Evolutionary conservation across 2,113 vertebrate species (phyloP), one percentile per base, ranked within the genome.

Genomic region (Ciconia maguari): DNA sequence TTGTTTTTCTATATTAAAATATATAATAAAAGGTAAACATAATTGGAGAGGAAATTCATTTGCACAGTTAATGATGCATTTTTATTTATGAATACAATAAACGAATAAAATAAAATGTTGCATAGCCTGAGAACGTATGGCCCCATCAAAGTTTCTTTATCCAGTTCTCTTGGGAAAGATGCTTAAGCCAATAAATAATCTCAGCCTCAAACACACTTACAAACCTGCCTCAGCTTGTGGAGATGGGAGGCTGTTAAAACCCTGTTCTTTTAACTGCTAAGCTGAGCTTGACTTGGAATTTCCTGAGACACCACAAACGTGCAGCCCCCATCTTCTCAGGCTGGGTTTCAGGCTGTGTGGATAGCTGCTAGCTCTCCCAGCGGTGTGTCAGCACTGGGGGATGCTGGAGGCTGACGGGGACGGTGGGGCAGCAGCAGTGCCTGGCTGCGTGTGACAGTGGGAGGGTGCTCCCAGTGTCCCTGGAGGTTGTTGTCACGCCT

Each of bases 1-100:
- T 85, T 91, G 48, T 44, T 95, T 89, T 82, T 85, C 69, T 85
- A 2, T 65, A 65, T 54, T 89, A 60, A 87, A 94, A 93, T 65
- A 51, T 48, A 61, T 44, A 51, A 62, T 70, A 96, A 87, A 93
- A 93, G 30, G 65, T 91, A 85, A 91, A 80, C 29, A 38, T 83
- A 95, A 90, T 85, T 87, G 74, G 42, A 87, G 70, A 52, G 58
- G 65, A 95, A 96, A 96, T 89, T 78, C 0, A 84, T 94, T 94
- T 93, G 46, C 3, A 4, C 21, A 78, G 44, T 79, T 93, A 89
- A 96, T 89, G 89, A 91, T 41, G 60, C 77, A 79, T 92, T 89
- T 95, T 81, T 89, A 71, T 93, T 95, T 93, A 91, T 44, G 52
- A 95, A 64, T 41, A 75, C 57, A 81, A 91, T 94, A 96, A 93